Conservation (phyloP, 2,113 vertebrate genomes). For the Thunnus maccoyii region DNA sequence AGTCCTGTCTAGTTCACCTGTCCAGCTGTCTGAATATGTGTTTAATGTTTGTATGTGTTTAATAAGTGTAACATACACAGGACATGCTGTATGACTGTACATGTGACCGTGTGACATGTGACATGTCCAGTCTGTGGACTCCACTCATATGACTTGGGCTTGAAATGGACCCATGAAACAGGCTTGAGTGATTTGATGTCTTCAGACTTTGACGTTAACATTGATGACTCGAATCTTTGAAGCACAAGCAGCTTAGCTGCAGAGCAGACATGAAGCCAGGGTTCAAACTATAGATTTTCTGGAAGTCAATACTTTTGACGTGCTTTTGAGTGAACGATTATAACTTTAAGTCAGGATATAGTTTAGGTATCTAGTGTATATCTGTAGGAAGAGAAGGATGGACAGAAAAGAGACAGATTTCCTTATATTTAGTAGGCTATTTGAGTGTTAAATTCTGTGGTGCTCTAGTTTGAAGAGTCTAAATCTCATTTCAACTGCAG, state of each 20-base stretch:
- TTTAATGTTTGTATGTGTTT: not conserved
- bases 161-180: not conserved
- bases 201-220: constrained; percentile 5
- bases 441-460: no score
- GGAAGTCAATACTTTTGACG: no score
- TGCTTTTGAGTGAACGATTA: not conserved
- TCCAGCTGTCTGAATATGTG: not conserved
- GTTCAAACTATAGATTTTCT: not conserved
- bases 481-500: no score
- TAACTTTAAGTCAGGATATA: not conserved
- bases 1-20: constrained; percentile 6
- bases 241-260: not conserved
- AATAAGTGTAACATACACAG: not conserved
- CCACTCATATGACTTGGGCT: not conserved
- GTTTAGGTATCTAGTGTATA: not conserved
- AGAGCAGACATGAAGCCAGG: not conserved
- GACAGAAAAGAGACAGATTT: not conserved
- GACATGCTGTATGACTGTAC: not conserved
- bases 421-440: no score
- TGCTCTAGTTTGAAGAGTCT: no score
- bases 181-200: not conserved
- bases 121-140: not conserved
- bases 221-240: not conserved
- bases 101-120: not conserved
- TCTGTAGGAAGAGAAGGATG: not conserved